Evolutionary conservation across 2,113 vertebrate species (phyloP).

Genomic region (Poicephalus gulielmi): DNA sequence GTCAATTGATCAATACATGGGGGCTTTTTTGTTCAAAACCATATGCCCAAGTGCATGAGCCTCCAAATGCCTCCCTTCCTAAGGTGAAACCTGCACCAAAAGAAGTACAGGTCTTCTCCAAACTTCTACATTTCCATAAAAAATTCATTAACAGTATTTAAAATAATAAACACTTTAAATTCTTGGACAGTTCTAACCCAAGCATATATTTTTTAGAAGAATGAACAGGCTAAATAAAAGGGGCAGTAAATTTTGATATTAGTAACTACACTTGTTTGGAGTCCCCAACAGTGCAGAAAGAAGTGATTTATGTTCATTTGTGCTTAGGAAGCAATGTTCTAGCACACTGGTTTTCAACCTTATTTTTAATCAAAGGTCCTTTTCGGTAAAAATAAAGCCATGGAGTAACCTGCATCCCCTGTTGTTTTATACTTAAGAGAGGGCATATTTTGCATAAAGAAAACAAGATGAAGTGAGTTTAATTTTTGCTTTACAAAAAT

Average conservation of each 20-base stretch:
- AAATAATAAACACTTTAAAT: not conserved
- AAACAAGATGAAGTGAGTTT: not conserved
- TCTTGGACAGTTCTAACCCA: not conserved
- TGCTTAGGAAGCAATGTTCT: not conserved
- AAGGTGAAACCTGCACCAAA: not conserved
- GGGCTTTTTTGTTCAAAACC: not conserved
- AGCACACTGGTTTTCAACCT: not conserved
- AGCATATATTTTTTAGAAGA: not conserved
- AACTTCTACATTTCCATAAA: not conserved
- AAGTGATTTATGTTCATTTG: not conserved
- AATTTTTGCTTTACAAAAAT: not conserved
- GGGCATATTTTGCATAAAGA: not conserved
- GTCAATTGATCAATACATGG: not conserved
- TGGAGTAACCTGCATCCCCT: not conserved
- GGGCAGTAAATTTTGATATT: not conserved
- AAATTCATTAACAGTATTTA: not conserved
- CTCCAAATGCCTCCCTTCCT: not conserved
- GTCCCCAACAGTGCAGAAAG: not conserved
- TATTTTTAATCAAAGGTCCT: not conserved
- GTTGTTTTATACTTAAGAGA: not conserved
- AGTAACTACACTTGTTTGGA: not conserved
- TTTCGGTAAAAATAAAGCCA: not conserved
- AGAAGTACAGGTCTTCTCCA: not conserved
- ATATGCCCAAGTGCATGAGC: fast-evolving
- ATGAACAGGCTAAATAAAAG: not conserved